These are phyloP conservation scores for Venustaconcha ellipsiformis DNA, from an alignment of 1,140 invertebrate genomes.

Conservation along the genomic window DNA sequence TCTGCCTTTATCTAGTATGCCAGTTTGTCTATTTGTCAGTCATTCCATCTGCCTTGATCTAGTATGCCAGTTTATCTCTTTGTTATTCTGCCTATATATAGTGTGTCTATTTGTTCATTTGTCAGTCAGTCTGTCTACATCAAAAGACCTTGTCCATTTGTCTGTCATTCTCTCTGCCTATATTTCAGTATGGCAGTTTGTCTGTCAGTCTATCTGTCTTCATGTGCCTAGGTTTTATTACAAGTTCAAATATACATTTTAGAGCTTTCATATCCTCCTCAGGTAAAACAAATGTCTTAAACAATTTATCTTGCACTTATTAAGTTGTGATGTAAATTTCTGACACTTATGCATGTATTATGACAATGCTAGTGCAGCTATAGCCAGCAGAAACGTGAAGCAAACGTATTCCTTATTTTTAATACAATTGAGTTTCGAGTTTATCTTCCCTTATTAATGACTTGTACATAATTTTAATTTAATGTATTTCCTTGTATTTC, in stretches of 20 bases:
- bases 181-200: conserved; percentile 12
- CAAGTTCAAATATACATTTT: neutral
- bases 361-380: neutral
- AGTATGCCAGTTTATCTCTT: too few relatives aligned
- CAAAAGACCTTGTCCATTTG: conserved; percentile 11
- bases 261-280: neutral
- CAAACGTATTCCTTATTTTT: neutral
- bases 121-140: conserved; percentile 6
- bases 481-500: too few relatives aligned
- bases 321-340: neutral
- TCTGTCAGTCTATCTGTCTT: neutral
- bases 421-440: too few relatives aligned
- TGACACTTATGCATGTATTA: neutral
- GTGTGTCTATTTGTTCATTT: conserved; percentile 9
- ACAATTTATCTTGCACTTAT: neutral
- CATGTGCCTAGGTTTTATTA: neutral
- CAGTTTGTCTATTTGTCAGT: too few relatives aligned
- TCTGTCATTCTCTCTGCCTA: conserved; percentile 23
- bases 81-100: too few relatives aligned
- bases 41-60: too few relatives aligned
- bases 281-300: neutral
- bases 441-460: too few relatives aligned
- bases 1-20: too few relatives aligned
- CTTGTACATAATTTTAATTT: too few relatives aligned
- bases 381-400: neutral